Conservation (phyloP, 2,113 vertebrate species). For the Nipponia nippon region DNA sequence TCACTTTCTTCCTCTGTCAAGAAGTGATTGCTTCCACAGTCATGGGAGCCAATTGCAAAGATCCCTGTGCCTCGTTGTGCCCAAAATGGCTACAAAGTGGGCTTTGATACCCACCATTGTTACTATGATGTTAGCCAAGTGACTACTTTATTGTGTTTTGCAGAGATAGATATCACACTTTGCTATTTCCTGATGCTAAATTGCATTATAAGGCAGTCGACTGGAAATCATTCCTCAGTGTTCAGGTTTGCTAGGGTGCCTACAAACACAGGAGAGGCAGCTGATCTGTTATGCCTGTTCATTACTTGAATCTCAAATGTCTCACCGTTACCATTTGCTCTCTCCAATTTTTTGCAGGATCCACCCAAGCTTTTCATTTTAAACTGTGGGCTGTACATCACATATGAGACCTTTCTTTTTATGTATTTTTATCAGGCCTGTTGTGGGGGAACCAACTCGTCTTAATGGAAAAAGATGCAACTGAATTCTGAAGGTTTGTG, state of each 20-base stretch:
- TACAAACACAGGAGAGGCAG: neutral
- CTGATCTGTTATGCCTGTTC: neutral
- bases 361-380: neutral
- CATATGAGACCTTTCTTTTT: neutral
- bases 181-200: neutral
- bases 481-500: neutral
- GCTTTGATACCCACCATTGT: neutral
- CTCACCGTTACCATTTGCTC: neutral
- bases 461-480: neutral
- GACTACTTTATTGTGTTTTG: neutral
- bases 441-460: rapidly evolving
- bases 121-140: neutral
- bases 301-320: neutral
- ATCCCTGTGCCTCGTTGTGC: neutral
- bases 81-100: neutral
- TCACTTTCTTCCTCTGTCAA: neutral
- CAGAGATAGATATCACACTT: neutral
- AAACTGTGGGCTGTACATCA: neutral
- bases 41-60: neutral
- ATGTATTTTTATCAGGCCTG: neutral
- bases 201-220: neutral
- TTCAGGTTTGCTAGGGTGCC: neutral
- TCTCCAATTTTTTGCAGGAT: neutral
- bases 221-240: neutral
- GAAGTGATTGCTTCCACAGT: neutral